Evolutionary conservation across 2,113 vertebrate genomes (phyloP), one percentile per base, ranked within the genome.

Genomic region (Anolis sagrei): DNA sequence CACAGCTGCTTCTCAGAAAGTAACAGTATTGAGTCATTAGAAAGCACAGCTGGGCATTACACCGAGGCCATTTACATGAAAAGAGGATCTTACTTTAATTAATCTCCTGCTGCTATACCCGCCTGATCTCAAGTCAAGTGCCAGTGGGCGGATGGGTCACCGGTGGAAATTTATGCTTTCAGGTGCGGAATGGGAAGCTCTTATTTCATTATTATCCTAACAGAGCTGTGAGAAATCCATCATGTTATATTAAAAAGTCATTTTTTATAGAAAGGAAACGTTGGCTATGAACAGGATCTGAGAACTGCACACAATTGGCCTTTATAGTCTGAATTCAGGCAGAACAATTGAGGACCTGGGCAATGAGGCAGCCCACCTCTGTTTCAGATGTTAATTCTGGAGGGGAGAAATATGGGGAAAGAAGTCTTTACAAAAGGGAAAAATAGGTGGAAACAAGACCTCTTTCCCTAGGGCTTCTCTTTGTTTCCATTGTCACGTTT

Each of bases 1-100:
- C 69, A 66, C 84, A 86, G 84, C 78, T 86, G 84, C 78, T 66
- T 64, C 70, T 86, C 34, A 64, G 78, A 86, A 86, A 81, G 78
- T 62, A 86, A 70, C 84, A 81, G 79, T 86, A 81, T 51, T 86
- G 72, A 86, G 84, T 86, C 84, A 86, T 86, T 86, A 36, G 72
- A 84, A 85, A 88, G 86, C 5, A 84, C 34, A 83, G 86, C 87
- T 90, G 39, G 87, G 86, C 29, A 0, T 72, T 62, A 87, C 64
- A 89, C 79, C 1, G 6, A 54, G 82, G 90, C 85, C 25, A 83
- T 86, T 88, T 18, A 3, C 86, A 85, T 88, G 49, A 79, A 91
- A 86, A 91, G 27, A 86, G 86, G 70, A 90, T 76, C 79, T 85
- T 84, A 44, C 79, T 92, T 90, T 92, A 92, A 91, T 90, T 89